phyloP scores from a whole-genome alignment of 2,888 invertebrate genomes.

The Ophion slaviceki region DNA sequence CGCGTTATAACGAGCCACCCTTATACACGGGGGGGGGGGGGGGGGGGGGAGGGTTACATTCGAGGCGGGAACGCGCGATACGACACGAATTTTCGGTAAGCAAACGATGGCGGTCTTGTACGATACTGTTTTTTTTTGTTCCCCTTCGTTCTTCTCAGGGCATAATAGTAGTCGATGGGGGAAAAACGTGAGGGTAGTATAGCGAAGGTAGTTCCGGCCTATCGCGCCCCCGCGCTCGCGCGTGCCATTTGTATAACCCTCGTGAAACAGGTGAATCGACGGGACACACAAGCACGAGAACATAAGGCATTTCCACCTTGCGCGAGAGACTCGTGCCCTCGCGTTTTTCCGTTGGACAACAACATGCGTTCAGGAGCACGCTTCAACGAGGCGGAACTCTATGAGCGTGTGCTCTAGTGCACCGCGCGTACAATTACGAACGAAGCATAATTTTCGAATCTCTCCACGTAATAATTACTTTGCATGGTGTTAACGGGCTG shows the following conservation, averaged over 20 bases:
- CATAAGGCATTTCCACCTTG: conserved; percentile 75
- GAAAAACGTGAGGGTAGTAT: conserved; percentile 48
- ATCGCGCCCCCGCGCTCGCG: conserved; percentile 65
- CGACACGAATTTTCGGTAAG: conserved; percentile 55
- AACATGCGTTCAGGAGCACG: conserved; percentile 61
- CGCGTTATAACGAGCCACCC: conserved; percentile 58
- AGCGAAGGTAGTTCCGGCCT: conserved; percentile 49
- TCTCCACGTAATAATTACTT: background rate
- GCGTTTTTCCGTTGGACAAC: conserved; percentile 72
- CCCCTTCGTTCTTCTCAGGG: background rate
- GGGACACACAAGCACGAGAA: conserved; percentile 36
- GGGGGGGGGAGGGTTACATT: conserved; percentile 14
- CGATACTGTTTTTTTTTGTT: background rate
- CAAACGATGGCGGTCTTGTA: conserved; percentile 40
- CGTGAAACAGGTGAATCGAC: conserved; percentile 71
- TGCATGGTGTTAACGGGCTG: background rate
- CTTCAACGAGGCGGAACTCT: conserved; percentile 73
- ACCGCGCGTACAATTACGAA: conserved; percentile 3
- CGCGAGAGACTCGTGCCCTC: conserved; percentile 62
- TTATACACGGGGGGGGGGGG: conserved; percentile 40
- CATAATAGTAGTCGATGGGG: conserved; percentile 27
- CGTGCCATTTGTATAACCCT: conserved; percentile 54
- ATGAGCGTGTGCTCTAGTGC: conserved; percentile 17
- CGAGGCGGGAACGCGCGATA: conserved; percentile 33
- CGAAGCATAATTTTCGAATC: background rate